Base-by-base conservation (phyloP, 2,113 vertebrate genomes). In the Sitta europaea region DNA sequence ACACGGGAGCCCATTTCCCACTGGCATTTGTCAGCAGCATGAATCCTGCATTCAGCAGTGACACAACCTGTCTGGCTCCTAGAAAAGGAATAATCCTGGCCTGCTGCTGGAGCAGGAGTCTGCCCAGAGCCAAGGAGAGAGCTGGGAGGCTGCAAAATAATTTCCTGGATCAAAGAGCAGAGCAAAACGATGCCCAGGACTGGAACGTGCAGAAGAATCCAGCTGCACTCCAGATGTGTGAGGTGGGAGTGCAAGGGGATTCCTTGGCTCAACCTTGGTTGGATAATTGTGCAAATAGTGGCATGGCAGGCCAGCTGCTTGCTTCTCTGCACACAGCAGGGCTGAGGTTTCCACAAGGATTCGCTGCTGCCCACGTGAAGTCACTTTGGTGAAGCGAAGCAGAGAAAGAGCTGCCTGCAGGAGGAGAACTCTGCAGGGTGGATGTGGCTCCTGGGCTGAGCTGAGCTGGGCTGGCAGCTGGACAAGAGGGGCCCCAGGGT, bases 1-100 rank as follows among this genome's bases (percentile, higher is more conserved):
- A 51, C 10, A 22, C 21, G 13, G 47, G 57, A 58, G 4, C 20
- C 12, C 29, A 2, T 42, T 75, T 19, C 22, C 42, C 20, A 14
- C 1, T 0, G 4, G 31, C 2, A 8, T n/a, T n/a, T 27, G 7
- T 16, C n/a, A 67, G 42, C 27, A 81, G 29, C 8, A 14, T 6
- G 24, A 23, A 38, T 42, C 27, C 35, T 50, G 27, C 18, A 22
- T 59, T 6, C 31, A 27, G 33, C 31, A 47, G 51, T 28, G 51
- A 42, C 25, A 40, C 23, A 57, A 25, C 14, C 2, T 9, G 17
- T 17, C 45, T 14, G 54, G 9, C 21, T 77, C 28, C 28, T 62
- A 20, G 75, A 40, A 33, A 82, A 77, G 66, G 15, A 57, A 61
- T 27, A 24, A 40, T 38, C 38, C 38, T 71, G 43, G 36, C 51